Evolutionary conservation across 2,797 vertebrate genomes (phyloP), one percentile per base, ranked within the genome.

Genomic region (Gobio occitaniae): DNA sequence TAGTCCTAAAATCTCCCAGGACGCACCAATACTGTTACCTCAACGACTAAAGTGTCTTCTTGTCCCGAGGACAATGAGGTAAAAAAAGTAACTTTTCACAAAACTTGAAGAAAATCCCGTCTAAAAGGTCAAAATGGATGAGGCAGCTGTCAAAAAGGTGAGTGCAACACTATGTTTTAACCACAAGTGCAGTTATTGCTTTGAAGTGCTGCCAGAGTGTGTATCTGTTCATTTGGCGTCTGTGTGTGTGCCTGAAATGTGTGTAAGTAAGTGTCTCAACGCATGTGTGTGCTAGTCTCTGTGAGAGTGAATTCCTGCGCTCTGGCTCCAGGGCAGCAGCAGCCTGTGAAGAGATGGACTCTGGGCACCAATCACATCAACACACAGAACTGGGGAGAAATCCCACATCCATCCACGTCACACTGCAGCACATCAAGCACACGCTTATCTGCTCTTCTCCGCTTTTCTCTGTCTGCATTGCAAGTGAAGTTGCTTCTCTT

Each of bases 281-380:
- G 54, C 69, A 25, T 54, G 78, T 69, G 84, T 69, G 82, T 32
- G 86, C 65, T 63, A 29, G 65, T 63, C 72, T 82, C 63, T 77
- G 54, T 50, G 48, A 50, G 61, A 75, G 70, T 80, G 72, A 84
- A 85, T 79, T 87, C 84, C 80, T 75, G 66, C 19, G 68, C 84
- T 61, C 59, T 72, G 72, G 29, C 82, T 84, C 54, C 44, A 72
- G 54, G 68, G 74, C 32, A 68, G 83, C 47, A 81, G 84, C 65
- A 86, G 80, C 41, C 86, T 78, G 78, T 87, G 86, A 85, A 88
- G 56, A 66, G 48, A 77, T 86, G 74, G 78, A 83, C 74, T 59
- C 74, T 21, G 71, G 74, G 86, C 80, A 89, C 89, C 83, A 90
- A 88, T 89, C 88, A 86, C 86, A 87, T 89, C 82, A 82, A 75